Percentiles rank a stretch among this genome's conserved stretches.
Evolutionary conservation across 1,140 invertebrate species (phyloP).

Genomic region (Drosophila seguyi): DNA sequence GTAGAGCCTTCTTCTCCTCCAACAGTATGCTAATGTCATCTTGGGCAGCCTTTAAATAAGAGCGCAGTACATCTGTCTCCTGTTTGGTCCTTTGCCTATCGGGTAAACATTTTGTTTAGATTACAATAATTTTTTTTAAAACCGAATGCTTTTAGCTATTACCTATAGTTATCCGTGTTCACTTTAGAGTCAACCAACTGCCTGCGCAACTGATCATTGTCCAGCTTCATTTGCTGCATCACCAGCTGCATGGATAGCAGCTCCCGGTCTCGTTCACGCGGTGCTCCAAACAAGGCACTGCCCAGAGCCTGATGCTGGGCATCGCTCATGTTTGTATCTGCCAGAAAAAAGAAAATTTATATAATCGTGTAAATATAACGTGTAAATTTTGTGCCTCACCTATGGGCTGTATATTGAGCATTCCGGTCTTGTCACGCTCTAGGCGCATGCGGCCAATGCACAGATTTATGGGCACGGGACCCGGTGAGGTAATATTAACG

Average conservation of each 20-base stretch:
- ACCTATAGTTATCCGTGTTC: slow-evolving; percentile 88
- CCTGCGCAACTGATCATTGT: slow-evolving; percentile 89
- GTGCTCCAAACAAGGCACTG: slow-evolving; percentile 57
- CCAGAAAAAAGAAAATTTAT: background rate
- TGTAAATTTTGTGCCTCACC: slow-evolving; percentile 17
- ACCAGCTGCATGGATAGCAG: slow-evolving; percentile 86
- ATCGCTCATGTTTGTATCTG: slow-evolving; percentile 65
- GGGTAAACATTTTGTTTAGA: background rate
- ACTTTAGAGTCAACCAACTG: slow-evolving; percentile 87
- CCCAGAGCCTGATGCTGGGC: slow-evolving; percentile 51
- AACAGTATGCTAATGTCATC: slow-evolving; percentile 89
- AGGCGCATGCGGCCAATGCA: slow-evolving; percentile 90
- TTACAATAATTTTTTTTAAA: background rate
- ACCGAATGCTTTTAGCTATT: slow-evolving; percentile 43
- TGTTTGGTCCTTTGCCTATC: slow-evolving; percentile 87
- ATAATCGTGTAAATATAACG: too few species aligned
- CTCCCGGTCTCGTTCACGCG: slow-evolving; percentile 85
- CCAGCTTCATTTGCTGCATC: slow-evolving; percentile 86
- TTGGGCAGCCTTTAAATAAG: slow-evolving; percentile 88
- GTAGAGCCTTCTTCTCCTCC: slow-evolving; percentile 90
- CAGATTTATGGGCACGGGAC: slow-evolving; percentile 92
- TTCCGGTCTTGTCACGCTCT: slow-evolving; percentile 88
- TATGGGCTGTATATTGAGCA: slow-evolving; percentile 90
- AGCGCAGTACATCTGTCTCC: slow-evolving; percentile 87
- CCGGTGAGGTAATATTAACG: slow-evolving; percentile 93